Percentiles rank a stretch among this genome's conserved stretches.
Evolutionary conservation across 1,140 invertebrate species (phyloP).

Genomic region (Pseudomyrmex flavicornis): DNA sequence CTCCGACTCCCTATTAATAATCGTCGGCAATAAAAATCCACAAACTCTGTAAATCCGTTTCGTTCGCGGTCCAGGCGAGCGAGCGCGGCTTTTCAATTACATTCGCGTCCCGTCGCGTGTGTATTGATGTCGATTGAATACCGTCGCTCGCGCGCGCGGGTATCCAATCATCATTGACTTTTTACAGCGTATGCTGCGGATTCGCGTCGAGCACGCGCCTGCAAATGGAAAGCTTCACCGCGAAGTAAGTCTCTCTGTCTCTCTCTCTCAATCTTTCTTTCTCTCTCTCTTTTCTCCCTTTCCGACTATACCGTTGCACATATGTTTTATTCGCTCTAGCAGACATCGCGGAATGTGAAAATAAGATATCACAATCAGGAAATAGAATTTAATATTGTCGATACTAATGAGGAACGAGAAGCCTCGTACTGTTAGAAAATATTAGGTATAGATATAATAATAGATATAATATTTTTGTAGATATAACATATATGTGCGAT

Average conservation of each 20-base stretch:
- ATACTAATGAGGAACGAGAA: constrained; percentile 3
- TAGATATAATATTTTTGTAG: no score
- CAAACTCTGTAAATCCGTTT: constrained; percentile 58
- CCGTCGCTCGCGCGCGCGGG: constrained; percentile 33
- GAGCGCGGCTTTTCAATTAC: constrained; percentile 61
- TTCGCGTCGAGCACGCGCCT: constrained; percentile 38
- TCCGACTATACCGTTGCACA: background rate
- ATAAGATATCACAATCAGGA: constrained; percentile 5
- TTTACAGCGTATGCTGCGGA: constrained; percentile 47
- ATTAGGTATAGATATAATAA: no score
- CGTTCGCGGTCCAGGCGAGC: constrained; percentile 47
- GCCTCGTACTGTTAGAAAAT: background rate
- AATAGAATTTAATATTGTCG: constrained; percentile 39
- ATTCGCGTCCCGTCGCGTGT: constrained; percentile 58
- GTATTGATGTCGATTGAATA: constrained; percentile 53
- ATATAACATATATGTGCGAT: no score
- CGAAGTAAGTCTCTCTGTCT: constrained; percentile 20
- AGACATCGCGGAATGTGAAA: constrained; percentile 19
- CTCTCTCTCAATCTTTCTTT: background rate
- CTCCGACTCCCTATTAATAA: constrained; percentile 58
- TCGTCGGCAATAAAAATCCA: constrained; percentile 59
- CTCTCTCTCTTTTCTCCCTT: no score
- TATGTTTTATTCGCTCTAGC: background rate
- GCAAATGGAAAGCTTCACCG: constrained; percentile 44
- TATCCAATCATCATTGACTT: constrained; percentile 61